Percentiles rank a stretch among this genome's conserved stretches.
phyloP scores from a whole-genome alignment of 2,888 invertebrate species.

The Melanophora roralis region DNA sequence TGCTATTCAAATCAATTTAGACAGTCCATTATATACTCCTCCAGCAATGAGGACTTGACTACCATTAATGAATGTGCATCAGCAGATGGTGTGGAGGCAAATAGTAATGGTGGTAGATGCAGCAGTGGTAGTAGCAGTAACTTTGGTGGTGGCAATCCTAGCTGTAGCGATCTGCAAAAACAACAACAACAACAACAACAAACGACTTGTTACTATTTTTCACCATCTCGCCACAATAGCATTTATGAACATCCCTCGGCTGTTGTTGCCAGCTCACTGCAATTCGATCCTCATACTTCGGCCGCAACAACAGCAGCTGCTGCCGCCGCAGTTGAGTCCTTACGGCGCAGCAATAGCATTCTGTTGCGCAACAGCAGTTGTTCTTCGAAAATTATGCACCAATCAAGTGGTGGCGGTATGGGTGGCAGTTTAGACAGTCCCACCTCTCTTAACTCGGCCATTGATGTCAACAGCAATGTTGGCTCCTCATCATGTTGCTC shows the following conservation, averaged over 20 bases:
- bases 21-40: slow-evolving; percentile 73
- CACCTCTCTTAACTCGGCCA: slow-evolving; percentile 72
- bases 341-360: slow-evolving; percentile 74
- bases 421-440: slow-evolving; percentile 68
- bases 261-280: slow-evolving; percentile 72
- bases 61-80: slow-evolving; percentile 63
- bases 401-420: slow-evolving; percentile 52
- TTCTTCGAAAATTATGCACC: slow-evolving; percentile 73
- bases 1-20: slow-evolving; percentile 75
- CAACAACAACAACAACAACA: slow-evolving; percentile 62
- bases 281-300: slow-evolving; percentile 69
- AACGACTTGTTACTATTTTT: slow-evolving; percentile 74
- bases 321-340: slow-evolving; percentile 74
- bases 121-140: slow-evolving; percentile 58
- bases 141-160: slow-evolving; percentile 53
- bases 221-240: slow-evolving; percentile 74
- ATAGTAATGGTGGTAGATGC: slow-evolving; percentile 57
- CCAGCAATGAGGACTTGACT: slow-evolving; percentile 73
- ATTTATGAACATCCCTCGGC: slow-evolving; percentile 76
- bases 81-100: slow-evolving; percentile 52
- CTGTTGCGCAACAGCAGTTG: slow-evolving; percentile 74
- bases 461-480: slow-evolving; percentile 71
- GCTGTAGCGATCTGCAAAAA: slow-evolving; percentile 48
- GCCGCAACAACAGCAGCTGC: slow-evolving; percentile 72
- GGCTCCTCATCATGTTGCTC: slow-evolving; percentile 71